Conservation (phyloP, 2,888 invertebrate genomes). For the Macrostomum cliftonense region DNA sequence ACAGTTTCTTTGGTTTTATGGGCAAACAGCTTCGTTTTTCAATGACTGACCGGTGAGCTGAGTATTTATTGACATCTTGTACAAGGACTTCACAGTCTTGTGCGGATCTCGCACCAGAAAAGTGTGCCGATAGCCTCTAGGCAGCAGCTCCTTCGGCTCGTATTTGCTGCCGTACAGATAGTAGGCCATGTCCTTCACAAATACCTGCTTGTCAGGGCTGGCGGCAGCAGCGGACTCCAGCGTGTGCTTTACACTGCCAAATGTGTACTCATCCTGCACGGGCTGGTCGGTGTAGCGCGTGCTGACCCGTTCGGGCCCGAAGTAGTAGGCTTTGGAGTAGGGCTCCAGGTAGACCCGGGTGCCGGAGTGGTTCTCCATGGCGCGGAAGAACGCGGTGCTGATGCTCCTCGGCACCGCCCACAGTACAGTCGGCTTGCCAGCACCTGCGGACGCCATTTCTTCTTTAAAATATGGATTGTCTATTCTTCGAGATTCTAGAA, state of each 20-base stretch:
- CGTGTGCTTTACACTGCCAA: conserved; percentile 1
- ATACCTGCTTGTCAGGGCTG: conserved; percentile 9
- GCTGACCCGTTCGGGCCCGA: conserved; percentile 17
- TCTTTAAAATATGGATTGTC: too few relatives aligned
- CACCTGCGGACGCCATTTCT: too few relatives aligned
- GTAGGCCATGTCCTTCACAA: conserved; percentile 23
- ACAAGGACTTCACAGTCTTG: conserved; percentile 19
- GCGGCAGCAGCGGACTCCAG: too few relatives aligned
- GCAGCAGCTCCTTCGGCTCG: conserved; percentile 12
- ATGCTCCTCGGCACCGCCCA: conserved; percentile 22
- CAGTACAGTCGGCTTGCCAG: conserved; percentile 12
- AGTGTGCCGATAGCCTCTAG: conserved; percentile 16
- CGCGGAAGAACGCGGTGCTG: conserved; percentile 22
- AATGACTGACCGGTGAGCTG: conserved; percentile 15
- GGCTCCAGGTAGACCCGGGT: conserved; percentile 20
- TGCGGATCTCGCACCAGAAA: conserved; percentile 18
- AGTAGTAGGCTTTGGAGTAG: conserved; percentile 18
- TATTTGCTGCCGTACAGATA: conserved; percentile 15
- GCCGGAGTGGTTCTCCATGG: conserved; percentile 18
- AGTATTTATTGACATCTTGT: conserved; percentile 19
- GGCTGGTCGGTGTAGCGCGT: conserved; percentile 15
- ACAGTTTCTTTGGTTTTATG: too few relatives aligned
- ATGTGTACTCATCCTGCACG: conserved; percentile 14
- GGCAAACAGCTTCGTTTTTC: neutral
- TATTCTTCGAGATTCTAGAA: too few relatives aligned